phyloP scores from a whole-genome alignment of 2,113 vertebrate genomes.

The Dromiciops gliroides region DNA sequence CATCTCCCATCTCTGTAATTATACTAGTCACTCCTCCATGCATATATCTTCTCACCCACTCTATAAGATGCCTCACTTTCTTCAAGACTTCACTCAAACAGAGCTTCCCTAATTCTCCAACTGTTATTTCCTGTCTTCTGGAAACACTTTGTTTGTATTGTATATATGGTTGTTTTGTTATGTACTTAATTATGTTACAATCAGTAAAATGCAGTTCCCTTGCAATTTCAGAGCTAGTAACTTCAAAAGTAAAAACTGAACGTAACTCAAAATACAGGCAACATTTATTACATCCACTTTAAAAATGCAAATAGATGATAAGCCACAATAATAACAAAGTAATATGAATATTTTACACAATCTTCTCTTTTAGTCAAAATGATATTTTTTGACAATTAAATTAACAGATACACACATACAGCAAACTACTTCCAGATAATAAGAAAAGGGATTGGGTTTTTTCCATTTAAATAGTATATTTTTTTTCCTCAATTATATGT shows the following conservation, averaged over 20 bases:
- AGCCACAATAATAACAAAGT: neutral
- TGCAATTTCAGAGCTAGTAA: neutral
- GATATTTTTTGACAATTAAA: neutral
- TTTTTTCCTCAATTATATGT: neutral
- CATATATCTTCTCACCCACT: neutral
- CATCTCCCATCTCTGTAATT: neutral
- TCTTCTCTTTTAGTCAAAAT: neutral
- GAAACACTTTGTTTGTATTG: neutral
- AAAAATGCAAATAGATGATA: neutral
- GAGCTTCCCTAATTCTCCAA: neutral
- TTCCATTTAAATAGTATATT: neutral
- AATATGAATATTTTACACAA: neutral
- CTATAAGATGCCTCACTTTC: neutral
- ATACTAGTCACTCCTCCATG: neutral
- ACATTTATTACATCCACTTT: neutral
- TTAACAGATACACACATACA: neutral
- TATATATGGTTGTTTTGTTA: neutral
- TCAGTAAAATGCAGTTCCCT: neutral
- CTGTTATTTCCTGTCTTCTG: neutral
- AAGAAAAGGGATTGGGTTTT: neutral
- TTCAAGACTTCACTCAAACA: neutral
- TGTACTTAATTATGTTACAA: neutral
- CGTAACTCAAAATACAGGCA: neutral
- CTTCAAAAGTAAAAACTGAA: neutral
- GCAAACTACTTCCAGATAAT: neutral